Conservation (phyloP, 2,888 invertebrate genomes). For the Cantharis flavilabris region DNA sequence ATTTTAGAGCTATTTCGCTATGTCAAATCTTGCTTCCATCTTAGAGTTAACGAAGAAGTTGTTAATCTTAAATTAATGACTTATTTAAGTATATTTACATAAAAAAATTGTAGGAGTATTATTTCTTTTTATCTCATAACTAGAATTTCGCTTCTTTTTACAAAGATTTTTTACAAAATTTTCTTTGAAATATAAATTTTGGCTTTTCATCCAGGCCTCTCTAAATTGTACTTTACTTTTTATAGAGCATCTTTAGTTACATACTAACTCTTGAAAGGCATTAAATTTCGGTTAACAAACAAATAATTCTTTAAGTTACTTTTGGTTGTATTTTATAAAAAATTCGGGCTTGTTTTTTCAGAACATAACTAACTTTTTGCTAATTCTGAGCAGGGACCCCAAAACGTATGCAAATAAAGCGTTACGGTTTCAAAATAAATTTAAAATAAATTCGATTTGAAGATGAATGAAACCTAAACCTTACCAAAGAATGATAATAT, state of each 20-base stretch:
- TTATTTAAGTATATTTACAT: too few relatives aligned
- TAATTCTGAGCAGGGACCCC: not conserved
- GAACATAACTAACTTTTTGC: not conserved
- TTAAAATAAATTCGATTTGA: not conserved
- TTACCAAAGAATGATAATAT: not conserved
- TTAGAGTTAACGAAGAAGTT: too few relatives aligned
- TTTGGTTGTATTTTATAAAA: not conserved
- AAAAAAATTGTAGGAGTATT: not conserved
- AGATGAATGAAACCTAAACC: not conserved
- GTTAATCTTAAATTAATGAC: too few relatives aligned
- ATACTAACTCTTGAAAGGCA: not conserved
- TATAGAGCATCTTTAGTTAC: not conserved
- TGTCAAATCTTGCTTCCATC: too few relatives aligned
- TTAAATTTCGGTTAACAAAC: too few relatives aligned
- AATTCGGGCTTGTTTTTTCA: not conserved
- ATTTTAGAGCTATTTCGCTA: too few relatives aligned
- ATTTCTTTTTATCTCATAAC: not conserved
- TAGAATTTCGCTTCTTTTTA: not conserved
- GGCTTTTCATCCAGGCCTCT: not conserved
- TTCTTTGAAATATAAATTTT: not conserved
- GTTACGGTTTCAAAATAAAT: not conserved
- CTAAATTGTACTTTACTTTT: not conserved
- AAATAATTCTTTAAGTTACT: too few relatives aligned
- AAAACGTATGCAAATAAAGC: not conserved
- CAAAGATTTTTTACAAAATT: not conserved